phyloP scores from a whole-genome alignment of 1,140 invertebrate species.

The Temnothorax curvispinosus region DNA sequence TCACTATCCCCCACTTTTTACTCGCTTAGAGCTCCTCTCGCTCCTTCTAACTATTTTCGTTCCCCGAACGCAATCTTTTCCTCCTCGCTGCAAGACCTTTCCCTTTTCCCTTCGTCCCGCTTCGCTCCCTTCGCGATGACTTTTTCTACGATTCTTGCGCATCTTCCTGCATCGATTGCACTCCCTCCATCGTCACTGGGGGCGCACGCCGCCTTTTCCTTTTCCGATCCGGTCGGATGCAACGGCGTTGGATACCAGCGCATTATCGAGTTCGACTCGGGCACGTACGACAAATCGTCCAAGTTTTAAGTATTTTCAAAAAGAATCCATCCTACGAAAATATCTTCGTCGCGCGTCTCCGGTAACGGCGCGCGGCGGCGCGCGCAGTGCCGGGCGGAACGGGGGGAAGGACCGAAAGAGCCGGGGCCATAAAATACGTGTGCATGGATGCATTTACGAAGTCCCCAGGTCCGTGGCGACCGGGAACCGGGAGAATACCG shows the following conservation, averaged over 20 bases:
- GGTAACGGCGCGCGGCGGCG: constrained; percentile 10
- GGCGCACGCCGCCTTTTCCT: constrained; percentile 16
- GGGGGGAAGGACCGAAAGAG: constrained; percentile 54
- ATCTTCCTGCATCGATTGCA: constrained; percentile 58
- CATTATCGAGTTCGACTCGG: constrained; percentile 76
- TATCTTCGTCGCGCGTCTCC: constrained; percentile 55
- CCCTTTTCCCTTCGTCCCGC: constrained; percentile 5
- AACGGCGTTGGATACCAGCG: constrained; percentile 62
- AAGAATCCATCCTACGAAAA: constrained; percentile 75
- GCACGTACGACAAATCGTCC: constrained; percentile 76
- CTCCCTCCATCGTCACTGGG: background rate
- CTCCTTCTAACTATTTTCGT: constrained; percentile 30
- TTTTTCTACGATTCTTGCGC: constrained; percentile 33
- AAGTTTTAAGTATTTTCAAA: constrained; percentile 82
- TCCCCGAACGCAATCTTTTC: background rate
- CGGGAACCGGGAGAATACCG: constrained; percentile 5
- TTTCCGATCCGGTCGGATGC: constrained; percentile 39
- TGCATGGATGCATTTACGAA: constrained; percentile 80
- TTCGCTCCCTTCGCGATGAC: constrained; percentile 16
- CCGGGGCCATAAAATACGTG: constrained; percentile 79
- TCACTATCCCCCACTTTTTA: constrained; percentile 16
- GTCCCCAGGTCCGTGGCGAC: constrained; percentile 52
- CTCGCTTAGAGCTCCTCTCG: background rate
- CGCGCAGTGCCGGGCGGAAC: background rate
- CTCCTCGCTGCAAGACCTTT: background rate